These are phyloP conservation scores for Gobionotothen gibberifrons DNA, from an alignment of 2,797 vertebrate genomes.

Conservation along the genomic window DNA sequence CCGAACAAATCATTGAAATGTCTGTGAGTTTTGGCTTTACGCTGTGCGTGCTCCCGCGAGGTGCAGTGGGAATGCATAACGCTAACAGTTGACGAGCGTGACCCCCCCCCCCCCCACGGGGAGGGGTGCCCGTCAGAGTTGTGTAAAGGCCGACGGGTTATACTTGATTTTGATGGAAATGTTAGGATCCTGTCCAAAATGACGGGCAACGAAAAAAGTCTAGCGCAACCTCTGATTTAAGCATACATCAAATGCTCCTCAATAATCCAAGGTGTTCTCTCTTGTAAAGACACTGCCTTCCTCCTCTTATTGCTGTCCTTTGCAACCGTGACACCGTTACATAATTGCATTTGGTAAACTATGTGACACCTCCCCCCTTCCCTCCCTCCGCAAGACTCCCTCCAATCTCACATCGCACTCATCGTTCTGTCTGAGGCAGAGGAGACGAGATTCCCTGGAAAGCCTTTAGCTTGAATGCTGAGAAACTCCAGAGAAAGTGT, in stretches of 20 bases:
- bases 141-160: too few relatives aligned
- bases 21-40: too few relatives aligned
- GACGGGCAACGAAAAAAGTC: too few relatives aligned
- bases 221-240: too few relatives aligned
- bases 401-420: slow-evolving; percentile 60
- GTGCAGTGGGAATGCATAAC: too few relatives aligned
- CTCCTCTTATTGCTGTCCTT: slow-evolving; percentile 50
- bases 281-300: slow-evolving; percentile 23
- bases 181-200: too few relatives aligned
- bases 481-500: slow-evolving; percentile 51
- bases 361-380: slow-evolving; percentile 55
- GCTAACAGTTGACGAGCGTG: too few relatives aligned
- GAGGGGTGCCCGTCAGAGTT: too few relatives aligned
- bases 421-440: slow-evolving; percentile 79
- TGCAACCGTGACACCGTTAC: slow-evolving; percentile 73
- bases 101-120: too few relatives aligned
- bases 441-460: slow-evolving; percentile 75
- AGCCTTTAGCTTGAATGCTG: slow-evolving; percentile 34
- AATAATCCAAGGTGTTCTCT: slow-evolving; percentile 10
- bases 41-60: too few relatives aligned
- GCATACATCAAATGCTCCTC: neutral
- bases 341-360: slow-evolving; percentile 79
- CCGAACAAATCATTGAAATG: too few relatives aligned
- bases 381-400: slow-evolving; percentile 24
- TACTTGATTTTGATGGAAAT: too few relatives aligned